These are phyloP conservation scores for Byasa hedistus DNA, from an alignment of 2,888 invertebrate genomes.

Conservation along the genomic window DNA sequence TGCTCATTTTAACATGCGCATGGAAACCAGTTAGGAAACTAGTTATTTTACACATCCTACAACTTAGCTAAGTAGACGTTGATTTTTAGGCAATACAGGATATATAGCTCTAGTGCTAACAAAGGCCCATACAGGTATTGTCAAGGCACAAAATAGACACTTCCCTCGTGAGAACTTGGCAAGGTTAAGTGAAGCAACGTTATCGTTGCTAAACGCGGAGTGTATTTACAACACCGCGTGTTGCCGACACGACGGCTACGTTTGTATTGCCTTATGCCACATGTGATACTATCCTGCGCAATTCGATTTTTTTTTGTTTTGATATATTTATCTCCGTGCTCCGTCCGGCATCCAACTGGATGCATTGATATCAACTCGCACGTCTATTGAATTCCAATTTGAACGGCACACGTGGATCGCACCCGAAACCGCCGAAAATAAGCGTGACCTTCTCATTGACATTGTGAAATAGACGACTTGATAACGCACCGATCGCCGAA, in stretches of 20 bases:
- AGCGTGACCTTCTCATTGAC: slow-evolving; percentile 79
- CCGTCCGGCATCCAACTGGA: slow-evolving; percentile 3
- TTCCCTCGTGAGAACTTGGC: slow-evolving; percentile 79
- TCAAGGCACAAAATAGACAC: slow-evolving; percentile 78
- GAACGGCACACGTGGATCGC: slow-evolving; percentile 55
- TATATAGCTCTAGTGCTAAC: slow-evolving; percentile 64
- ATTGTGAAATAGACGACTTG: slow-evolving; percentile 79
- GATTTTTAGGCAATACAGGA: slow-evolving; percentile 68
- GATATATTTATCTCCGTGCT: slow-evolving; percentile 9
- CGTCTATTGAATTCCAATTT: slow-evolving; percentile 24
- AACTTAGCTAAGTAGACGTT: slow-evolving; percentile 34
- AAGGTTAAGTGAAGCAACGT: slow-evolving; percentile 79
- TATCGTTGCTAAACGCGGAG: slow-evolving; percentile 78
- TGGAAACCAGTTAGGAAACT: slow-evolving; percentile 40
- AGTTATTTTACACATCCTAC: slow-evolving; percentile 46
- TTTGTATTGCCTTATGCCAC: slow-evolving; percentile 42
- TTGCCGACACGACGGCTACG: slow-evolving; percentile 71
- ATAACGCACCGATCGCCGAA: slow-evolving; percentile 76
- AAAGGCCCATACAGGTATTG: slow-evolving; percentile 77
- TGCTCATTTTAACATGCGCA: slow-evolving; percentile 6
- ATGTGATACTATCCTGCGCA: slow-evolving; percentile 37
- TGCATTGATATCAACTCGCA: slow-evolving; percentile 1
- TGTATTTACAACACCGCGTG: slow-evolving; percentile 76
- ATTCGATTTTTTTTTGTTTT: slow-evolving; percentile 30
- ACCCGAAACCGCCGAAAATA: slow-evolving; percentile 61